phyloP scores from a whole-genome alignment of 1,140 invertebrate genomes.

The Drosophila sturtevanti region DNA sequence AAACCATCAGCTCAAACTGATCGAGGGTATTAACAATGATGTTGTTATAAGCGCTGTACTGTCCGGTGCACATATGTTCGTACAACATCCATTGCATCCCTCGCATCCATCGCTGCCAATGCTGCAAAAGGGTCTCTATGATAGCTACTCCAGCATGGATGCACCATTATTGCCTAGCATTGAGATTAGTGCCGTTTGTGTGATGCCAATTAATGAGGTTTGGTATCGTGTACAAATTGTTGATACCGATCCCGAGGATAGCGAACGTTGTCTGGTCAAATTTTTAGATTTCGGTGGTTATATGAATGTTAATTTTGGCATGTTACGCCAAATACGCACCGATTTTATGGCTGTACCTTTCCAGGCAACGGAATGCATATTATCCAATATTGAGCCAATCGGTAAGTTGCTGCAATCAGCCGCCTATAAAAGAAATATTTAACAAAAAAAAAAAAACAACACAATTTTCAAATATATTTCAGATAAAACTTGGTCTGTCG shows the following conservation, averaged over 20 bases:
- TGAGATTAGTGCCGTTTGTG: conserved; percentile 93
- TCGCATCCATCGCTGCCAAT: conserved; percentile 91
- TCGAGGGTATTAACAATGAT: conserved; percentile 96
- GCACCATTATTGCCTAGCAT: conserved; percentile 87
- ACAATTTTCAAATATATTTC: conserved; percentile 28
- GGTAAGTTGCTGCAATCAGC: conserved; percentile 84
- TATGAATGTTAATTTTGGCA: conserved; percentile 88
- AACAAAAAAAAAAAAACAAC: conserved; percentile 31
- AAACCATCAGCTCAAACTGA: conserved; percentile 89
- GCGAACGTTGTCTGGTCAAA: conserved; percentile 89
- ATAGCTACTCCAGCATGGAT: conserved; percentile 86
- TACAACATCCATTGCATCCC: conserved; percentile 97
- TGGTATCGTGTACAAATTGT: conserved; percentile 96
- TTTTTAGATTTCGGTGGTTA: conserved; percentile 98
- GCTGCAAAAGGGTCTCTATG: conserved; percentile 89
- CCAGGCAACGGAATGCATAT: conserved; percentile 96
- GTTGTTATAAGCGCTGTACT: conserved; percentile 93
- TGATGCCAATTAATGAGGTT: conserved; percentile 89
- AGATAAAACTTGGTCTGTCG: conserved; percentile 87
- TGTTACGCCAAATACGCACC: conserved; percentile 93
- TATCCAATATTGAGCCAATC: conserved; percentile 93
- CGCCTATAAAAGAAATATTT: background rate
- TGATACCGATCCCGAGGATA: conserved; percentile 86
- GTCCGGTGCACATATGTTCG: conserved; percentile 91
- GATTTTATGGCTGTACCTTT: conserved; percentile 97